Evolutionary conservation across 2,113 vertebrate species (phyloP).

Genomic region (Chaetodon auriga): DNA sequence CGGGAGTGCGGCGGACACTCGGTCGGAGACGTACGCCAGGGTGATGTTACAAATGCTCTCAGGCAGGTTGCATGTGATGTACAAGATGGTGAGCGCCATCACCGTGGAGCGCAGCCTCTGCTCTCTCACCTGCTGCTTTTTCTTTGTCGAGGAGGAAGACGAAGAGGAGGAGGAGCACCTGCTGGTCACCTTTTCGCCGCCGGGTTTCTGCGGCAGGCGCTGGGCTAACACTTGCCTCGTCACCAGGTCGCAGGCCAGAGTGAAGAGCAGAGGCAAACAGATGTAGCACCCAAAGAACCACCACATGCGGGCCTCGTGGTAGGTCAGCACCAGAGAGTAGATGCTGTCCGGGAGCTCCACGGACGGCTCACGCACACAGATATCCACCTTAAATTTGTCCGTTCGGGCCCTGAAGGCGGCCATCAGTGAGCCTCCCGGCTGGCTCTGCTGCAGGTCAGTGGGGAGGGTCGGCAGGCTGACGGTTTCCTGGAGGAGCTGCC

Average conservation of each 20-base stretch:
- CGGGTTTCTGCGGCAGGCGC: slow-evolving; percentile 34
- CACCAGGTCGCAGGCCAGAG: slow-evolving; percentile 92
- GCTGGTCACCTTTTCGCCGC: slow-evolving; percentile 33
- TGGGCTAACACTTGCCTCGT: slow-evolving; percentile 84
- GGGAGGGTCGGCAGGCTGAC: slow-evolving; percentile 32
- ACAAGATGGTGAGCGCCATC: slow-evolving; percentile 86
- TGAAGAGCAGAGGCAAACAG: slow-evolving; percentile 95
- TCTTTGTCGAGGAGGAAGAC: slow-evolving; percentile 46
- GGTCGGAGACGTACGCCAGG: slow-evolving; percentile 86
- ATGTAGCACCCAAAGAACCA: slow-evolving; percentile 97
- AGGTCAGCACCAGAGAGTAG: slow-evolving; percentile 93
- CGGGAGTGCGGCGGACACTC: slow-evolving; percentile 81
- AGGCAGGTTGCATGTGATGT: slow-evolving; percentile 88
- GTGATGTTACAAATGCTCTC: slow-evolving; percentile 90
- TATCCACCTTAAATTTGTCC: slow-evolving; percentile 74
- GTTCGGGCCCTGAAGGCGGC: not conserved
- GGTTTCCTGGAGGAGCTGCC: slow-evolving; percentile 88
- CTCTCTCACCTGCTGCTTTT: slow-evolving; percentile 81
- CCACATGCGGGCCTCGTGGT: slow-evolving; percentile 95
- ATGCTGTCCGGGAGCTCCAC: slow-evolving; percentile 87
- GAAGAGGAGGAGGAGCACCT: slow-evolving; percentile 66
- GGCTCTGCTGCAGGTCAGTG: slow-evolving; percentile 19
- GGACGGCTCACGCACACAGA: slow-evolving; percentile 88
- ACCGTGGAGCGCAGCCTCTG: slow-evolving; percentile 88
- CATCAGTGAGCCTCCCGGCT: slow-evolving; percentile 14